Evolutionary conservation across 2,888 invertebrate species (phyloP), one percentile per base, ranked within the genome.

Genomic region (Tuberolachnus salignus): DNA sequence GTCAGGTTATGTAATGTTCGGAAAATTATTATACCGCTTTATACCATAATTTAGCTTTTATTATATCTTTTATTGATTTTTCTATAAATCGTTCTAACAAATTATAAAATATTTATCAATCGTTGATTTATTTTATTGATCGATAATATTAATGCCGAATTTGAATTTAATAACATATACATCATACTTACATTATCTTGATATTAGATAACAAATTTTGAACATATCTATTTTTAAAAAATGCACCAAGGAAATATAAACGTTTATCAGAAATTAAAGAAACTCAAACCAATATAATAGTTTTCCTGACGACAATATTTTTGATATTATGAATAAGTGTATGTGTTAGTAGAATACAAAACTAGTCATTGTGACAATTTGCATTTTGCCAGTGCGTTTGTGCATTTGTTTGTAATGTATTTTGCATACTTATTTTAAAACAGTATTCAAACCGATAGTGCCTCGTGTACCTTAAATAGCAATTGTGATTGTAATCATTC

Each of bases 351-450:
- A 72, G n/a, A 61, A 59, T 42, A 63, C 21, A 53, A 44, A 63
- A 63, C 42, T 53, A 53, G 63, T 73, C 63, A 63, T 63, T 23
- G 21, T 11, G 34, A 53, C n/a, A 63, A 53, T 53, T 73, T 73
- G 21, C 21, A 51, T 73, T 73, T 63, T 63, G 9, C 14, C n/a
- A 13, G 34, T 51, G 49, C 1, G 4, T n/a, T n/a, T n/a, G n/a
- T 34, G 6, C 34, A 34, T 49, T 73, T 55, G 42, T 73, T 73
- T 63, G 34, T 63, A 63, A 21, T 13, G 8, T 63, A 6, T 66
- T 16, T 26, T 26, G 26, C 57, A 8, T 23, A n/a, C 14, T 42
- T 46, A 63, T 71, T 21, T 42, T 14, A 34, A 13, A 53, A 63
- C 16, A 42, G 19, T 49, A 73, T 63, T 42, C 51, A 63, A 57